Evolutionary conservation across 2,888 invertebrate genomes (phyloP).

Genomic region (Xanthorhoe designata): DNA sequence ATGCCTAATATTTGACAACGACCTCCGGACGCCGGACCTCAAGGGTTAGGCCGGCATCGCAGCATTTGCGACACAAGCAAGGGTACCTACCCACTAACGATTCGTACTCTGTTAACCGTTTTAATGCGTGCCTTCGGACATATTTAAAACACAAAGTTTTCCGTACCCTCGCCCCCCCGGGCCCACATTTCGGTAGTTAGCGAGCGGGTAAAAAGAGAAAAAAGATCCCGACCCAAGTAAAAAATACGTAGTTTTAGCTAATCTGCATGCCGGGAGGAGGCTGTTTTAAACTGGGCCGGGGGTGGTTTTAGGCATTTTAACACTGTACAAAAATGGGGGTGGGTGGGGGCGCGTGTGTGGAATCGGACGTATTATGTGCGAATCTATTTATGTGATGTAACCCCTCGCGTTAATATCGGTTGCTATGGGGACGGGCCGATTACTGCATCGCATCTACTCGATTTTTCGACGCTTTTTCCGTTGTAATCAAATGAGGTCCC

Average conservation of each 20-base stretch:
- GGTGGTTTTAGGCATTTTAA: constrained; percentile 84
- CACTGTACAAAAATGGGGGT: constrained; percentile 81
- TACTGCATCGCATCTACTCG: constrained; percentile 82
- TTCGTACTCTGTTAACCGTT: constrained; percentile 78
- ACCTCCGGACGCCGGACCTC: constrained; percentile 17
- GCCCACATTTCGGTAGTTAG: constrained; percentile 83
- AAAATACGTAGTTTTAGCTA: constrained; percentile 89
- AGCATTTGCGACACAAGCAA: constrained; percentile 44
- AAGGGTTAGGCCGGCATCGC: constrained; percentile 40
- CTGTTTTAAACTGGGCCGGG: constrained; percentile 57
- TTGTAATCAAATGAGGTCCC: constrained; percentile 86
- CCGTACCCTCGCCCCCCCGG: constrained; percentile 57
- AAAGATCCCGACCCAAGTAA: constrained; percentile 78
- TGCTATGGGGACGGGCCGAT: constrained; percentile 79
- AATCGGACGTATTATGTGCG: constrained; percentile 82
- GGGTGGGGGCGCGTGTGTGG: constrained; percentile 73
- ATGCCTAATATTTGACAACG: constrained; percentile 38
- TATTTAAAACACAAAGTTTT: constrained; percentile 85
- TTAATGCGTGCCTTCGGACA: constrained; percentile 83
- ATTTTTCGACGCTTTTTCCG: constrained; percentile 85
- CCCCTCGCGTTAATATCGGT: constrained; percentile 81
- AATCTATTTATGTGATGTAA: constrained; percentile 81
- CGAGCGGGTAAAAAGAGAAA: constrained; percentile 67
- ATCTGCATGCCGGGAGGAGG: constrained; percentile 81
- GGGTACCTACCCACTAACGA: constrained; percentile 64